These are phyloP conservation scores for Lithobates pipiens DNA, from an alignment of 2,797 vertebrate species.

Conservation along the genomic window DNA sequence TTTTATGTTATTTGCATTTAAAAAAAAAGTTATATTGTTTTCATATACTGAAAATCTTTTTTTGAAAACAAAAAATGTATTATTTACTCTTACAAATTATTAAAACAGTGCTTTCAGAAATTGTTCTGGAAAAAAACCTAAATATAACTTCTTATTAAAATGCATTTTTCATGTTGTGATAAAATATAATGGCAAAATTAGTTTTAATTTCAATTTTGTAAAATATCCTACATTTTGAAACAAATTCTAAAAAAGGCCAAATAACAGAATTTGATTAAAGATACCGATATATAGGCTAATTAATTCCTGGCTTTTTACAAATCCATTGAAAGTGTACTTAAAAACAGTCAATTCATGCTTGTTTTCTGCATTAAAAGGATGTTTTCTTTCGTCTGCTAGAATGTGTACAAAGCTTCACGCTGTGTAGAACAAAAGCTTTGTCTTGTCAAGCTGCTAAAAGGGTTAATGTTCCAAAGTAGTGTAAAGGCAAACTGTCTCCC, in stretches of 20 bases:
- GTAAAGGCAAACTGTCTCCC: neutral
- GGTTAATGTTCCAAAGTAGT: constrained; percentile 1
- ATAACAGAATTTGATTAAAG: too few species aligned
- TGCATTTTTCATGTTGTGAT: too few species aligned
- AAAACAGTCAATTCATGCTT: neutral
- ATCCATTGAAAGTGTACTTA: neutral
- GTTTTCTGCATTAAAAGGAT: neutral
- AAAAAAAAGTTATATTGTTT: too few species aligned
- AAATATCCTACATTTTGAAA: too few species aligned
- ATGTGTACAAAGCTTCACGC: neutral
- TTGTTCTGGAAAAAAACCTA: neutral
- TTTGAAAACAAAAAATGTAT: too few species aligned
- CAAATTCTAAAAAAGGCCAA: too few species aligned
- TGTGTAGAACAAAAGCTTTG: neutral
- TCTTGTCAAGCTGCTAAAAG: neutral
- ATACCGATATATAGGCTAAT: too few species aligned
- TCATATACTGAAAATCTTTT: too few species aligned
- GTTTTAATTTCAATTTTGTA: too few species aligned
- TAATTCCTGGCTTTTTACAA: neutral
- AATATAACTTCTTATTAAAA: neutral
- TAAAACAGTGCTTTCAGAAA: neutral
- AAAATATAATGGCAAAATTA: too few species aligned
- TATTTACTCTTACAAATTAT: neutral
- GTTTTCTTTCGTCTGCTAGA: neutral
- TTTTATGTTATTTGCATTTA: too few species aligned